Base-by-base conservation (phyloP, 1,140 invertebrate genomes). In the Magallana ariakensis region DNA sequence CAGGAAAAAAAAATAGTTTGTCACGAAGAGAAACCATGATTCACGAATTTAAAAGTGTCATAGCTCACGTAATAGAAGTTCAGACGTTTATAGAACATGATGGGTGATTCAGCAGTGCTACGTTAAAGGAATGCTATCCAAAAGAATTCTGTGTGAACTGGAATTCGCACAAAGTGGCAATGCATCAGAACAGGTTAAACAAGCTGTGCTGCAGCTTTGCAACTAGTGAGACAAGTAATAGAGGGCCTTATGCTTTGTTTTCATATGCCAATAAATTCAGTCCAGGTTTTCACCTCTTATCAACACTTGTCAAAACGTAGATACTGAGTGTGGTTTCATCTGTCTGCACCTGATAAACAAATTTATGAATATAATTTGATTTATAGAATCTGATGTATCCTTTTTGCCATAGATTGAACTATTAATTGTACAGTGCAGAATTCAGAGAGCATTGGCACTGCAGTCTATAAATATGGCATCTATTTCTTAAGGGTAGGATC, bases 261-360 rank as follows among this genome's bases (percentile, higher is more conserved):
- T 75, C 33, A 10, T 75, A 26, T 26, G 22, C 66, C 66, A 33
- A 75, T 75, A 75, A 26, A 75, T 75, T 33, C 33, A 13, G 19
- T 70, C 22, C 19, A 75, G 26, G 66, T 33, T 33, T 75, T 22
- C 22, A 26, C 11, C 66, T 75, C 33, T 33, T 75, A 75, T 75
- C 66, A 75, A 26, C 22, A 26, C 66, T 22, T 75, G 66, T 75
- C 66, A 75, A 26, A 75, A 75, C 15, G 22, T 19, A 26, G 66
- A 33, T 75, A 75, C 22, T 46, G 22, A 75, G 22, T 10, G 33
- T 75, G 66, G 62, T 26, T 75, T 75, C 66, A 75, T 75, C 66
- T 75, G 66, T 75, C 66, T 75, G 66, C 26, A 46, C 9, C 66
- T 75, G 66, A 75, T 75, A 75, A 75, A 75, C 9, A 70, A 33